phyloP scores from a whole-genome alignment of 64 coral and sea anemone genomes.

The Actinia tenebrosa region DNA sequence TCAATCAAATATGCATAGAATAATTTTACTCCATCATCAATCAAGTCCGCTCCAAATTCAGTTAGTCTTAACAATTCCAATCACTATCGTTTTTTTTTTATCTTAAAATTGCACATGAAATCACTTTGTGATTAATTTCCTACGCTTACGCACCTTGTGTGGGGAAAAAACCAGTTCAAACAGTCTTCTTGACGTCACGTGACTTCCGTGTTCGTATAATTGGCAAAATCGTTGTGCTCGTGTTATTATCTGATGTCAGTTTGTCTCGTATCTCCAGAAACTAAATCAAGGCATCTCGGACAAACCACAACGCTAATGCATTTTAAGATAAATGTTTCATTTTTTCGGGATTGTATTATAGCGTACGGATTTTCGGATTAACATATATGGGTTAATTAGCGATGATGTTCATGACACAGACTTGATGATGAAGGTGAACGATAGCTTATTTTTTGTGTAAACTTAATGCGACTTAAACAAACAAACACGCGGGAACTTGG shows the following conservation, averaged over 20 bases:
- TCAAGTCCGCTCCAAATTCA: neutral
- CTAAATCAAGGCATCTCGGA: neutral
- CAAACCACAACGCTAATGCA: neutral
- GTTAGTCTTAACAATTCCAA: neutral
- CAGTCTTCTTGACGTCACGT: neutral
- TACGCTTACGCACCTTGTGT: neutral
- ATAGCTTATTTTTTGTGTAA: neutral
- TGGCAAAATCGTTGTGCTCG: neutral
- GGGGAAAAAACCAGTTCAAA: neutral
- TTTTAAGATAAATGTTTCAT: neutral
- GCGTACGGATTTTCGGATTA: neutral
- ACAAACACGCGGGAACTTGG: neutral
- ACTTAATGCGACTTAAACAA: conserved; percentile 13
- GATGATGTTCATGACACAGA: neutral
- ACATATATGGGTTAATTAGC: neutral
- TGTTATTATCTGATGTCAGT: conserved; percentile 4
- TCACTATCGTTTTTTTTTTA: neutral
- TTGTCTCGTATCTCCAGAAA: neutral
- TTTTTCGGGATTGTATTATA: neutral
- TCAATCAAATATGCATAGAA: neutral
- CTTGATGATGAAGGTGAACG: neutral
- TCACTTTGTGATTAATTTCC: neutral
- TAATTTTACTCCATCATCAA: neutral
- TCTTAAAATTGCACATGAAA: neutral
- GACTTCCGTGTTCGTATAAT: neutral